Evolutionary conservation across 2,113 vertebrate genomes (phyloP), one percentile per base, ranked within the genome.

Genomic region (Spea bombifrons): DNA sequence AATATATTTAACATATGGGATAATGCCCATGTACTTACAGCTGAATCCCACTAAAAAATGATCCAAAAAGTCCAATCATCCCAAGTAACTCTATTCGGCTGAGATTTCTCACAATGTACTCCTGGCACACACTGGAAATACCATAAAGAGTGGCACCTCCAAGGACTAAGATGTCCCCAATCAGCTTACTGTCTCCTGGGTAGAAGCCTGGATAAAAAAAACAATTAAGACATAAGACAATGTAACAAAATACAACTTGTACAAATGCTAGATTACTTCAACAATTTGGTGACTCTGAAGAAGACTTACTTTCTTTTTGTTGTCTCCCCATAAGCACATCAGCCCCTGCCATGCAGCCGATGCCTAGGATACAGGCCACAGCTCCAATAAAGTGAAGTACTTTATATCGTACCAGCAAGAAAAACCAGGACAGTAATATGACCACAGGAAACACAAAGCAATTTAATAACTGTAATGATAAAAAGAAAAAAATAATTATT

Each of bases 11-110:
- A 53, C 50, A 53, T 8, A 53, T 12, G 10, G 50, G 50, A 8
- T 53, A 53, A 53, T 30, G 17, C 46, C 7, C 6, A 83, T 73
- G 47, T 88, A 96, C 96, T 96, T 86, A 98, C 96, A 98, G 88
- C 73, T 98, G 96, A 83, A 98, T 97, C 82, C 96, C 96, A 49
- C 96, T 97, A 92, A 98, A 97, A 91, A 98, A 98, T 71, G 97
- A 97, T 76, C 96, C 97, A 2, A 98, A 98, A 74, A 98, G 95
- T 72, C 96, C 96, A 2, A 98, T 95, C 96, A 98, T 97, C 76
- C 96, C 97, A 46, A 98, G 90, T 85, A 97, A 96, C 84, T 98
- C 97, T 75, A 97, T 95, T 3, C 96, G 91, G 78, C 95, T 96
- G 84, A 95, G 85, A 75, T 96, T 98, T 85, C 96, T 94, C 82